These are phyloP conservation scores for Bos indicus DNA, from an alignment of 2,113 vertebrate species.

Conservation along the genomic window DNA sequence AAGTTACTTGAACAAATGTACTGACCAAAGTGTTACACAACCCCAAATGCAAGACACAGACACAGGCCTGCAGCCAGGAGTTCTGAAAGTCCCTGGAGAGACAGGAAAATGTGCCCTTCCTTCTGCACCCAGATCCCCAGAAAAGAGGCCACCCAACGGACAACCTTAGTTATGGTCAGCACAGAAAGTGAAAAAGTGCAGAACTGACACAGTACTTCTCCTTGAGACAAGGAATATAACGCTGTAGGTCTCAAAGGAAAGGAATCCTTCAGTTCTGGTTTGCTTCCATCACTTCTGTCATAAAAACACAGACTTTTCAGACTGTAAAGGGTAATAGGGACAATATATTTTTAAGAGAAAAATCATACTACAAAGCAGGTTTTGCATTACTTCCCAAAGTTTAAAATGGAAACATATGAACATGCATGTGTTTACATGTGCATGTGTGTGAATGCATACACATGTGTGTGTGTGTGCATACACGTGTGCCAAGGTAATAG, in stretches of 20 bases:
- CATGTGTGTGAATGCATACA: background rate
- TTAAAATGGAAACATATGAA: background rate
- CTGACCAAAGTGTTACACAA: background rate
- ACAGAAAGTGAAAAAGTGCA: background rate
- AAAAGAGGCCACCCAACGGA: background rate
- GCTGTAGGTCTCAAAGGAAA: background rate
- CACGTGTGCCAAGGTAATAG: background rate
- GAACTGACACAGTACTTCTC: background rate
- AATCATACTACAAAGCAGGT: background rate
- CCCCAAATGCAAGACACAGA: background rate
- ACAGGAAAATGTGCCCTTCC: background rate
- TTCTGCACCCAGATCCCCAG: background rate
- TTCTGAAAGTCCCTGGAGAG: background rate
- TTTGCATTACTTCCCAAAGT: background rate
- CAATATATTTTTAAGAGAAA: background rate
- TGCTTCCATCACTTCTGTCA: background rate
- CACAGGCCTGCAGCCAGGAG: background rate
- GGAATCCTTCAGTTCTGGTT: background rate
- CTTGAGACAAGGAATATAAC: background rate
- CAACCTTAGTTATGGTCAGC: background rate
- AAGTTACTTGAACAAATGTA: background rate
- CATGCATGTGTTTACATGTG: background rate
- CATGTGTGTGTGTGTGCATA: no score
- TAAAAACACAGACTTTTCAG: background rate
- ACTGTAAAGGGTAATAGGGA: background rate